phyloP scores from a whole-genome alignment of 53 echinoderm and acorn worm species.

The Stichopus horrens region DNA sequence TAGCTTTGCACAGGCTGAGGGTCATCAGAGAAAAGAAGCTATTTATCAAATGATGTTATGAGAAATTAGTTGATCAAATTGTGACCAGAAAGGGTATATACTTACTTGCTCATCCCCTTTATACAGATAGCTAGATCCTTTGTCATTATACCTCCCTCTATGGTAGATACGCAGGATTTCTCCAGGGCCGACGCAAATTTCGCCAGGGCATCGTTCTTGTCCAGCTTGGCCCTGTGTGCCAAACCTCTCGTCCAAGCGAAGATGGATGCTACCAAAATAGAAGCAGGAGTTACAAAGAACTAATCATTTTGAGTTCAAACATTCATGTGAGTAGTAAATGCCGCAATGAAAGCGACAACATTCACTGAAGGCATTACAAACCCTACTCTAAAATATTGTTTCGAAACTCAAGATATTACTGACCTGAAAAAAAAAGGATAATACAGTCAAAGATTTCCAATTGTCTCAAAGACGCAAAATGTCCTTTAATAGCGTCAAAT shows the following conservation, averaged over 20 bases:
- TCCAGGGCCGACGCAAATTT: constrained; percentile 72
- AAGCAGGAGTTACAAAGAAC: background rate
- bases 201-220: constrained; percentile 69
- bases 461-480: no score
- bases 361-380: no score
- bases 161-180: constrained; percentile 75
- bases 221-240: constrained; percentile 85
- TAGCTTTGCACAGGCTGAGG: no score
- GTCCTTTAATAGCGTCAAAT: no score
- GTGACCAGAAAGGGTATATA: background rate
- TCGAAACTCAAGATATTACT: no score
- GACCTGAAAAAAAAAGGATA: no score
- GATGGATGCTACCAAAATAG: constrained; percentile 74
- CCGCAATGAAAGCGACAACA: background rate
- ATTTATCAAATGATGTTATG: no score
- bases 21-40: no score
- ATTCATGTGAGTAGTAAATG: background rate
- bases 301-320: background rate
- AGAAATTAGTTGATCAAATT: no score
- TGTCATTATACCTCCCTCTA: constrained; percentile 88
- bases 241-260: constrained; percentile 94
- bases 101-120: constrained; percentile 91
- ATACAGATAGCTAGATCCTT: constrained; percentile 93
- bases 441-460: no score
- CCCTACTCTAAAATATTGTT: no score